Evolutionary conservation across 2,888 invertebrate species (phyloP).

Genomic region (Drymonia ruficornis): DNA sequence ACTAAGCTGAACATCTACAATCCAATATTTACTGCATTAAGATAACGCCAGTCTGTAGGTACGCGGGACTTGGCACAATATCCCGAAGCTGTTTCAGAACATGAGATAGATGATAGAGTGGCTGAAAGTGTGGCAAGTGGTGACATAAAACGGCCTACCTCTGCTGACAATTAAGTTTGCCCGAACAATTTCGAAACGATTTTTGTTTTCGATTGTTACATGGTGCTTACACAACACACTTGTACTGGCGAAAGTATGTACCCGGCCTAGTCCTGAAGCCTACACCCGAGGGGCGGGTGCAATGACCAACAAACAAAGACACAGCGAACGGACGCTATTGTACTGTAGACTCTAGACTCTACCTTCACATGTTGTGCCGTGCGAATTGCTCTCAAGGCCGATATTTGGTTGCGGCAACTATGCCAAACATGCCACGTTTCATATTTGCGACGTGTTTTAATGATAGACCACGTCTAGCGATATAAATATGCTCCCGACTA

Average conservation of each 20-base stretch:
- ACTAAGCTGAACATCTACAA: too few species aligned
- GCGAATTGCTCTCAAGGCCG: slow-evolving; percentile 4
- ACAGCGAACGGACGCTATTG: slow-evolving; percentile 1
- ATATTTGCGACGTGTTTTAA: not conserved
- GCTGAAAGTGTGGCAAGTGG: too few species aligned
- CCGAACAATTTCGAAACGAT: not conserved
- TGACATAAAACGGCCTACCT: not conserved
- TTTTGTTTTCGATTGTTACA: not conserved
- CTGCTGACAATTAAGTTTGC: not conserved
- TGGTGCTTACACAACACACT: not conserved
- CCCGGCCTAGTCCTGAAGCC: not conserved
- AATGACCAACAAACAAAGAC: slow-evolving; percentile 1
- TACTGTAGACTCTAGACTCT: slow-evolving; percentile 4
- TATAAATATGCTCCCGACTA: not conserved
- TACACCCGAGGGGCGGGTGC: not conserved
- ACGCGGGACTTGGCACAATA: too few species aligned
- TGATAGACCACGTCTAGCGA: not conserved
- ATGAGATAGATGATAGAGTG: not conserved
- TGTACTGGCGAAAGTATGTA: not conserved
- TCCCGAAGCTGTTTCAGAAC: too few species aligned
- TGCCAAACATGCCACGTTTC: slow-evolving; percentile 2
- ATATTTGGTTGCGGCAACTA: slow-evolving; percentile 1
- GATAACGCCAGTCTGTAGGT: too few species aligned
- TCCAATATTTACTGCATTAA: too few species aligned
- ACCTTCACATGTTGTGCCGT: slow-evolving; percentile 2